Evolutionary conservation across 2,113 vertebrate species (phyloP).

Genomic region (Chinchilla lanigera): DNA sequence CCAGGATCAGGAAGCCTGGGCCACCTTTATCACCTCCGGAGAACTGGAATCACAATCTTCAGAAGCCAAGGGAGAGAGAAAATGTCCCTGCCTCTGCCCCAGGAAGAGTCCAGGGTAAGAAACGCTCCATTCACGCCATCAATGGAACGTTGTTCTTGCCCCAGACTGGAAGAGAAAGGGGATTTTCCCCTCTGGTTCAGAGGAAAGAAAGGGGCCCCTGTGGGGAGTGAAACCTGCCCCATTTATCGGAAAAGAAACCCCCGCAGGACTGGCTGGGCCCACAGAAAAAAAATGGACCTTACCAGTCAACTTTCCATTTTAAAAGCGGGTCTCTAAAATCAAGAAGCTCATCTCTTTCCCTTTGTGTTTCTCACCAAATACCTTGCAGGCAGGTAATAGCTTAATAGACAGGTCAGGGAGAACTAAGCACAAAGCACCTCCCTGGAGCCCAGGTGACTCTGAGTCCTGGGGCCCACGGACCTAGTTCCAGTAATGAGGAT

Average conservation of each 20-base stretch:
- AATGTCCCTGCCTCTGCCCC: neutral
- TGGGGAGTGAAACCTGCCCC: constrained; percentile 66
- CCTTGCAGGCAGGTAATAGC: neutral
- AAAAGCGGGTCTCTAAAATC: neutral
- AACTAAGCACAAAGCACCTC: neutral
- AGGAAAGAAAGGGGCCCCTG: constrained; percentile 75
- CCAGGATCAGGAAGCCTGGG: neutral
- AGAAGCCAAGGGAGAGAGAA: constrained; percentile 46
- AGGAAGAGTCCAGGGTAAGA: constrained; percentile 59
- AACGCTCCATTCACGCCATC: constrained; percentile 71
- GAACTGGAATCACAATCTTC: neutral
- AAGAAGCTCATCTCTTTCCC: neutral
- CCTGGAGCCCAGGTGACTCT: neutral
- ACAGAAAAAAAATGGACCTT: neutral
- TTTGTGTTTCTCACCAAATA: neutral
- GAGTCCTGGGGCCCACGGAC: neutral
- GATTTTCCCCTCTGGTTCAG: constrained; percentile 69
- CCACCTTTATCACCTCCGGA: neutral
- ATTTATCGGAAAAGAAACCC: constrained; percentile 42
- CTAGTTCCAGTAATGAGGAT: neutral
- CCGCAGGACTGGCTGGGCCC: neutral
- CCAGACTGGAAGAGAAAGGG: constrained; percentile 67
- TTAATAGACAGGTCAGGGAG: neutral
- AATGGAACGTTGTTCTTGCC: constrained; percentile 76
- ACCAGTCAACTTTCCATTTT: neutral